These are phyloP conservation scores for Lithophane socia DNA, from an alignment of 2,888 invertebrate genomes.

Conservation along the genomic window DNA sequence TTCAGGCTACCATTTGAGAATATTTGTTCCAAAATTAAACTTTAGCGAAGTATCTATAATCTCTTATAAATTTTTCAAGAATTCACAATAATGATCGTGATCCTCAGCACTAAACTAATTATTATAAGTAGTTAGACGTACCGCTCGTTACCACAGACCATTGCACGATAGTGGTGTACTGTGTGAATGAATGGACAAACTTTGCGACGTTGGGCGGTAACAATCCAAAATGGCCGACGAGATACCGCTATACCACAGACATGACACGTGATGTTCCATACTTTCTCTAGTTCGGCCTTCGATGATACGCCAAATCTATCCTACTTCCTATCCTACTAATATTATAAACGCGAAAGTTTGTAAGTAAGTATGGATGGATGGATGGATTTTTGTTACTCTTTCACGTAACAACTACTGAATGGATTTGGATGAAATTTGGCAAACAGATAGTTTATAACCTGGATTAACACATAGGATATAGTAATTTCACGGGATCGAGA, in stretches of 20 bases:
- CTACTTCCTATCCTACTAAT: too few relatives aligned
- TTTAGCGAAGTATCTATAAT: not conserved
- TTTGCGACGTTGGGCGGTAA: not conserved
- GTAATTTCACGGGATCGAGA: too few relatives aligned
- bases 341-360: too few relatives aligned
- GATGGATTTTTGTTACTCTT: too few relatives aligned
- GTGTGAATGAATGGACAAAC: not conserved
- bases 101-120: not conserved
- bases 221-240: not conserved
- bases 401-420: too few relatives aligned
- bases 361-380: too few relatives aligned
- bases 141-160: not conserved
- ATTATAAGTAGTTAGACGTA: not conserved
- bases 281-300: not conserved
- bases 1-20: not conserved
- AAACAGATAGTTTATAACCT: too few relatives aligned
- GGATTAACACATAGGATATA: too few relatives aligned
- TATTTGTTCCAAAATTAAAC: not conserved
- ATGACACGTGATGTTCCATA: constrained; percentile 1
- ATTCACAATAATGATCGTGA: not conserved
- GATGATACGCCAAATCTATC: not conserved
- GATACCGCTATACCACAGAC: constrained; percentile 11
- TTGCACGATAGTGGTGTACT: not conserved
- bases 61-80: not conserved
- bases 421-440: too few relatives aligned